Base-by-base conservation (phyloP, 2,888 invertebrate species). In the Drosophila vallismaia region DNA sequence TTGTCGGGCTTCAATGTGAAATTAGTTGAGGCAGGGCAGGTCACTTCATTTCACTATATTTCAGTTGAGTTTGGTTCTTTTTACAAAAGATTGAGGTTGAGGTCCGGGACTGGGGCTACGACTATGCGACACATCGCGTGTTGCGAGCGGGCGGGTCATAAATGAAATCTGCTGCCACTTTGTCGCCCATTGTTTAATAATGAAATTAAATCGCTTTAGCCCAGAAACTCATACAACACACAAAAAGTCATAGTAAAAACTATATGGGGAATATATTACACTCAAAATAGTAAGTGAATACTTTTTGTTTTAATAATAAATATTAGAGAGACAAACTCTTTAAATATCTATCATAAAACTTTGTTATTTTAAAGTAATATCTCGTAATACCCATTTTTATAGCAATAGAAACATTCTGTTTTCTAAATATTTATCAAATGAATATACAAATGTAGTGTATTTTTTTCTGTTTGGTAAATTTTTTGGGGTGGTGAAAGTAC, bases 181-280 rank as follows among this genome's bases (percentile, higher is more conserved):
- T 88, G 81, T 81, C 88, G 81, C 86, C 86, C 82, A 82, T 80
- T 86, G 82, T 86, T 88, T 83, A 86, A 82, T 82, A 82, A 82
- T 82, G 82, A 82, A 82, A 82, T 82, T 88, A 82, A 82, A 82
- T 86, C 77, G 84, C 72, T 68, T 67, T 54, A 48, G 51, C 55
- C 57, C 40, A 56, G 49, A 42, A 55, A 49, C 12, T 12, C 26
- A 14, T 5, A 3, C 6, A 5, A 10, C 36, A 45, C 36, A 29
- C 31, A 45, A 71, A 50, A 45, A 24, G 24, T 46, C 5, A 9
- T 4, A 14, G 6, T n/a, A 24, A 53, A 29, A 40, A 24, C 12
- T n/a, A 12, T 36, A n/a, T 12, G 36, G 36, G 36, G 36, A 36
- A 36, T 36, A 36, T 1, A 36, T n/a, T 36, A n/a, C 36, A 36